Conservation (phyloP, 2,888 invertebrate genomes). For the Yponomeuta evonymella region DNA sequence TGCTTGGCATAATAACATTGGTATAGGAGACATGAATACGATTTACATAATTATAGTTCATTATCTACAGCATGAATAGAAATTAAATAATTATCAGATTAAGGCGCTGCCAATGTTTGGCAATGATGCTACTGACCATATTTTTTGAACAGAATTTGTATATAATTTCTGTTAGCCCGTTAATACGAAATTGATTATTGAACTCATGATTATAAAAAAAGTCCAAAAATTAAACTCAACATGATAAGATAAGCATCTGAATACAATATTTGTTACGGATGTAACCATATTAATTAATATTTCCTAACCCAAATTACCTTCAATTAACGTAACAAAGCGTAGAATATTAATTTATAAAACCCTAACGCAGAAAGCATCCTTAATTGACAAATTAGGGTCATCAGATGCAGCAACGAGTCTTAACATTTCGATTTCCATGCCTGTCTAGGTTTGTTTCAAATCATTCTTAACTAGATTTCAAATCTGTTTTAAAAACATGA, state of each 20-base stretch:
- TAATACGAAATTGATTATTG: no score
- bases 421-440: no score
- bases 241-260: constrained; percentile 9
- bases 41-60: no score
- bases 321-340: constrained; percentile 33
- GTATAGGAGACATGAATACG: no score
- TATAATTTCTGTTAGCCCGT: no score
- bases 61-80: no score
- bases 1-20: background rate
- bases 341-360: background rate
- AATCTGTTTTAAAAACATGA: background rate
- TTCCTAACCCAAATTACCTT: constrained; percentile 56
- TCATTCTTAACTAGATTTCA: background rate
- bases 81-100: no score
- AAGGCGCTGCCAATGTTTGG: no score
- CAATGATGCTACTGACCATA: no score
- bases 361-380: background rate
- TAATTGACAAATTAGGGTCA: background rate
- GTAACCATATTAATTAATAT: constrained; percentile 41
- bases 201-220: no score
- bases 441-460: no score
- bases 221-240: background rate
- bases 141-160: no score
- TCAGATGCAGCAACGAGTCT: background rate
- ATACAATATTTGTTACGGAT: background rate